Percentiles rank a stretch among this genome's conserved stretches.
Conservation (phyloP, 1,140 invertebrate species). For the Drosophila willistoni region DNA sequence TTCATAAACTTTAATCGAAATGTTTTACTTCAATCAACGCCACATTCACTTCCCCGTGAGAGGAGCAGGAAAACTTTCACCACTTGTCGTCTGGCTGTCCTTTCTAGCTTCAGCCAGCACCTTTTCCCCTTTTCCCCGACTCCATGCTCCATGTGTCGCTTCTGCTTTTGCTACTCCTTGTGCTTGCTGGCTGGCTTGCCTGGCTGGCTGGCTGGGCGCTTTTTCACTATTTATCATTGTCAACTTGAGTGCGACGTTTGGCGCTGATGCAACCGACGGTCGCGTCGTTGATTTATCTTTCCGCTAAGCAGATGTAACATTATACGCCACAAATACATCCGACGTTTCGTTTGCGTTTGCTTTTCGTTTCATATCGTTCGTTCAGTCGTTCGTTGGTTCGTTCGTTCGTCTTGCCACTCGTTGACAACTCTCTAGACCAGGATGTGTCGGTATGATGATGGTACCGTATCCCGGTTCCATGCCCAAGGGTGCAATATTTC, state of each 20-base stretch:
- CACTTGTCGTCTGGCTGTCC: constrained; percentile 54
- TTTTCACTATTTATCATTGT: constrained; percentile 82
- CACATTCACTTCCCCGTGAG: constrained; percentile 28
- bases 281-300: constrained; percentile 77
- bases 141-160: not conserved
- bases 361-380: constrained; percentile 16
- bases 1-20: constrained; percentile 80
- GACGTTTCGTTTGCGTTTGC: constrained; percentile 37
- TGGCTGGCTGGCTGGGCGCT: constrained; percentile 47
- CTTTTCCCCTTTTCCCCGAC: too few relatives aligned
- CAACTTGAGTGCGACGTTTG: constrained; percentile 81
- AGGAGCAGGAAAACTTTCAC: constrained; percentile 70
- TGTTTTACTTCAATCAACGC: constrained; percentile 77
- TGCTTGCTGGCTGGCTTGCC: constrained; percentile 29
- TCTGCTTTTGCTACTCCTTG: constrained; percentile 17
- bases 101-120: constrained; percentile 3
- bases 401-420: constrained; percentile 29
- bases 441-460: constrained; percentile 35
- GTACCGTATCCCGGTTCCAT: constrained; percentile 28
- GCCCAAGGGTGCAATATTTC: constrained; percentile 79
- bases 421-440: constrained; percentile 64
- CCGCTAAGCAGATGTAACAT: constrained; percentile 81
- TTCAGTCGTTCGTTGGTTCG: not conserved
- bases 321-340: constrained; percentile 82
- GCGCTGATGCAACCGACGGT: constrained; percentile 67